phyloP scores from a whole-genome alignment of 2,888 invertebrate genomes.

The Xestobium rufovillosum region DNA sequence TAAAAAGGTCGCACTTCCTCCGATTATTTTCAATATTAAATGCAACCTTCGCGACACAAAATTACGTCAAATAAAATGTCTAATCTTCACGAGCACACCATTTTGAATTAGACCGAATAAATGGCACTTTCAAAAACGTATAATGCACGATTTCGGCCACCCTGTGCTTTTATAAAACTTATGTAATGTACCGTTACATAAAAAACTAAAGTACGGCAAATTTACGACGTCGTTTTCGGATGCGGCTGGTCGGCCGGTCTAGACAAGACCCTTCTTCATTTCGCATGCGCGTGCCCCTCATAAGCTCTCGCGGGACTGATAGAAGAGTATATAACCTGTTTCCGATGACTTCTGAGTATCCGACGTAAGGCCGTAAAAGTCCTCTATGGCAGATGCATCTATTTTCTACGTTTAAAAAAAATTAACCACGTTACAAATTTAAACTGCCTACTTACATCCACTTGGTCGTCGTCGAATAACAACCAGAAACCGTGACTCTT shows the following conservation, averaged over 20 bases:
- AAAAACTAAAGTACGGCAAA: not conserved
- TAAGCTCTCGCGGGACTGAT: conserved; percentile 67
- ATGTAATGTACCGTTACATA: too few species aligned
- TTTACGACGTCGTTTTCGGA: not conserved
- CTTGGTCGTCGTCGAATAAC: conserved; percentile 99
- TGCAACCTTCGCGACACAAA: too few species aligned
- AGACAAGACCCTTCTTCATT: not conserved
- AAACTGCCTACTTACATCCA: conserved; percentile 75
- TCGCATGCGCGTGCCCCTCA: conserved; percentile 24
- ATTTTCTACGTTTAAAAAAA: conserved; percentile 71
- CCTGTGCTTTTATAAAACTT: too few species aligned
- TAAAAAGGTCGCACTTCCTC: too few species aligned
- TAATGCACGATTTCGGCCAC: too few species aligned
- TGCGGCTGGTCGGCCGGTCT: not conserved
- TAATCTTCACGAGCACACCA: too few species aligned
- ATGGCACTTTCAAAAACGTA: too few species aligned
- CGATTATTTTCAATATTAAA: too few species aligned
- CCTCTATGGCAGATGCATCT: conserved; percentile 97
- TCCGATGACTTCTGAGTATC: conserved; percentile 99
- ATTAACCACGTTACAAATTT: not conserved
- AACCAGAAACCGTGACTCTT: conserved; percentile 99
- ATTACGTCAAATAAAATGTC: too few species aligned
- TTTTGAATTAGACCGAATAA: too few species aligned
- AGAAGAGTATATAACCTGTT: conserved; percentile 99
- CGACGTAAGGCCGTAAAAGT: conserved; percentile 98